Percentiles rank a stretch among this genome's conserved stretches.
phyloP scores from a whole-genome alignment of 1,140 invertebrate species.

The Lucilia sericata region DNA sequence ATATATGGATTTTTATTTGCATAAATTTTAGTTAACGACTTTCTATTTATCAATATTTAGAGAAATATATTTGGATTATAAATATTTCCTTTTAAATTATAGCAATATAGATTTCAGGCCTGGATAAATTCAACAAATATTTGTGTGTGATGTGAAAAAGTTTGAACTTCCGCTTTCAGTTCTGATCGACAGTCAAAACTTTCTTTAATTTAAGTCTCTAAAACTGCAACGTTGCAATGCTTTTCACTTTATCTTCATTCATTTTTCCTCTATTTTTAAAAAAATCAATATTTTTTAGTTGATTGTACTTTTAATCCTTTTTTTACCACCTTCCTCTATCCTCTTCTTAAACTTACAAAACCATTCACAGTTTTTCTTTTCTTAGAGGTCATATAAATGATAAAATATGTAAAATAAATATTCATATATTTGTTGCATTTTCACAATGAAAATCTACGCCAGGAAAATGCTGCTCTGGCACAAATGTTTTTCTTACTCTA shows the following conservation, averaged over 20 bases:
- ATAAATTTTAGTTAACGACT: neutral
- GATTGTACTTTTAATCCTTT: constrained; percentile 1
- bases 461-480: neutral
- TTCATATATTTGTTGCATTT: constrained; percentile 3
- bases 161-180: no score
- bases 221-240: no score
- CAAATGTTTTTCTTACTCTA: neutral
- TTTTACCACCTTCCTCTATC: neutral
- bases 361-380: neutral
- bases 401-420: neutral
- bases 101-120: no score
- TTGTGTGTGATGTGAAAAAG: no score
- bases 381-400: constrained; percentile 1
- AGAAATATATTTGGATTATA: no score
- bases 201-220: no score
- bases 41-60: neutral
- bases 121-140: no score
- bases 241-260: no score
- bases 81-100: no score
- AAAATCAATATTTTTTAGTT: neutral
- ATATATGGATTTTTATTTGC: neutral
- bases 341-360: neutral
- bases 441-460: neutral
- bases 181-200: no score
- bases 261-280: neutral